Conservation (phyloP, 2,888 invertebrate genomes). For the Melipona bicolor region DNA sequence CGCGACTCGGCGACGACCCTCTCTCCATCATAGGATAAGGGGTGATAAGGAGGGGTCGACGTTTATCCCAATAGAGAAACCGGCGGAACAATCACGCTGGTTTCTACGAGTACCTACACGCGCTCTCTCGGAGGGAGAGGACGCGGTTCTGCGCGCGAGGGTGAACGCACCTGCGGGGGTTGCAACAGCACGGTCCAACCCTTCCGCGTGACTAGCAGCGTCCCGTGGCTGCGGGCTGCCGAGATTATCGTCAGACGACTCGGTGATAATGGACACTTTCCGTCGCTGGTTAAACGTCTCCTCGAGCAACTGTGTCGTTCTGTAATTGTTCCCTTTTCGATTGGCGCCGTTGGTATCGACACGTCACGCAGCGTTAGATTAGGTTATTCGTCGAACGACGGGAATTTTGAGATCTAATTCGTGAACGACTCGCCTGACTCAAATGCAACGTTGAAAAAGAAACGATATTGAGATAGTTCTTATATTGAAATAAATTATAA, state of each 20-base stretch:
- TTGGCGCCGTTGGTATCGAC: no score
- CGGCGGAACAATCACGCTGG: slow-evolving; percentile 78
- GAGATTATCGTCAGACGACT: slow-evolving; percentile 55
- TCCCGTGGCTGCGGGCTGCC: slow-evolving; percentile 48
- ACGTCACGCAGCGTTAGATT: no score
- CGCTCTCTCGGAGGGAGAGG: no score
- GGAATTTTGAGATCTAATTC: no score
- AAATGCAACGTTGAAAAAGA: no score
- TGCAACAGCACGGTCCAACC: slow-evolving; percentile 51
- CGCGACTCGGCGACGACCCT: slow-evolving; percentile 66
- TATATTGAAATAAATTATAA: no score
- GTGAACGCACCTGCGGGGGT: slow-evolving; percentile 37
- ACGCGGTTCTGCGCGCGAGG: slow-evolving; percentile 4
- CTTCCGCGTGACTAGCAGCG: slow-evolving; percentile 46
- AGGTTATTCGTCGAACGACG: no score
- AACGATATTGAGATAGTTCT: no score
- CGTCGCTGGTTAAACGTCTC: slow-evolving; percentile 9
- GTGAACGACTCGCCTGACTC: no score
- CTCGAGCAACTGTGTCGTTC: no score
- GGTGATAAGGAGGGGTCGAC: slow-evolving; percentile 74
- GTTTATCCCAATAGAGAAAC: slow-evolving; percentile 79
- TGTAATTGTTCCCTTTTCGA: no score
- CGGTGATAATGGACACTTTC: slow-evolving; percentile 39
- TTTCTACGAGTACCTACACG: slow-evolving; percentile 60
- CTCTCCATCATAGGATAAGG: slow-evolving; percentile 71